Evolutionary conservation across 2,888 invertebrate species (phyloP), one percentile per base, ranked within the genome.

Genomic region (Pocota personata): DNA sequence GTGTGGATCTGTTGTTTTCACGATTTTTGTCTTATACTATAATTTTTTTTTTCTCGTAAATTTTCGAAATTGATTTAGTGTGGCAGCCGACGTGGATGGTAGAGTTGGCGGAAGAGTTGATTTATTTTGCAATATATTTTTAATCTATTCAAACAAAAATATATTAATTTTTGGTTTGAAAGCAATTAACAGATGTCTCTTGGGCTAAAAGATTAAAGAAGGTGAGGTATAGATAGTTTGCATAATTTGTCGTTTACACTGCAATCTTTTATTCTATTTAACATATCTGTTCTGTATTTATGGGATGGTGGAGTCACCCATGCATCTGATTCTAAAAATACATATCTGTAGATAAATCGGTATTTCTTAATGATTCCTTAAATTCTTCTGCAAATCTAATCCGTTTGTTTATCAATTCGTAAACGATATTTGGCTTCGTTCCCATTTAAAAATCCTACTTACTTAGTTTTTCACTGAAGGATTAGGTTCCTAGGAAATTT

Each of bases 1-100:
- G 19, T 60, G 72, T 72, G 24, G 8, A 35, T 52, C 10, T 37
- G 67, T 52, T 12, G 48, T 5, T 27, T 32, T 16, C 27, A 43
- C n/a, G 40, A 40, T 14, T 24, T 40, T 14, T 40, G 10, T 32
- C 32, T 8, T 32, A 32, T 32, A 40, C 5, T 40, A 24, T 40
- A 10, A 21, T 57, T 60, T 43, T 24, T 19, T 10, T 37, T 72
- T 24, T 60, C n/a, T 48, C 46, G 32, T 48, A 64, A 46, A 16
- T 64, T 35, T 48, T 66, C 12, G 12, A 60, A 72, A 50, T 60
- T 60, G 50, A 73, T 62, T 60, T 40, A 50, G 27, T 37, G 10
- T 30, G 14, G 3, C 48, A 19, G 62, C 60, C 35, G 48, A 40
- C 14, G 27, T 27, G 27, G 37, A 40, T 52, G 21, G n/a, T 40